These are phyloP conservation scores for Aspidiotus destructor DNA, from an alignment of 2,888 invertebrate genomes.

Conservation along the genomic window DNA sequence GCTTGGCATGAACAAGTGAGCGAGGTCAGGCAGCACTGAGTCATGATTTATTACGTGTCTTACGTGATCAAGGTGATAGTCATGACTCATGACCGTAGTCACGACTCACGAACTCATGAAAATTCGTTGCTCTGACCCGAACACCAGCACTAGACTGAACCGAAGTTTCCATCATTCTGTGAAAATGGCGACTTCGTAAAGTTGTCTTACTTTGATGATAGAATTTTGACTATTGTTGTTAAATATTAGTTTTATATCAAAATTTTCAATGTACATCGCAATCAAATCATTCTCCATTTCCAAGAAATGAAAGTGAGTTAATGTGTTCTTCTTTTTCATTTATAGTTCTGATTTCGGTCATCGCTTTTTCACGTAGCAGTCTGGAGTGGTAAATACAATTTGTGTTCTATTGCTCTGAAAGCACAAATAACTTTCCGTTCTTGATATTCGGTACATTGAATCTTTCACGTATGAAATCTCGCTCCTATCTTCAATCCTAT, in stretches of 20 bases:
- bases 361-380: slow-evolving; percentile 12
- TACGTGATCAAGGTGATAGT: too few species aligned
- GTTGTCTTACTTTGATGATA: slow-evolving; percentile 30
- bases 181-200: slow-evolving; percentile 33
- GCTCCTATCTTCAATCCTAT: too few species aligned
- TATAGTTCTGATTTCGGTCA: not conserved
- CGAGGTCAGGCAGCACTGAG: too few species aligned
- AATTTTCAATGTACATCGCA: slow-evolving; percentile 10
- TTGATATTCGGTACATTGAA: not conserved
- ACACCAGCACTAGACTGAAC: too few species aligned
- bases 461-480: not conserved
- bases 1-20: too few species aligned
- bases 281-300: not conserved
- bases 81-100: too few species aligned
- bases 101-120: too few species aligned
- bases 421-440: not conserved
- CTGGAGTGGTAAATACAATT: slow-evolving; percentile 8
- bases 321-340: not conserved
- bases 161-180: slow-evolving; percentile 18
- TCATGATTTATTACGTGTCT: too few species aligned
- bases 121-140: too few species aligned
- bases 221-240: slow-evolving; percentile 19
- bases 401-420: not conserved
- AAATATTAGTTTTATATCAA: slow-evolving; percentile 12
- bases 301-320: not conserved